Percentiles rank a stretch among this genome's conserved stretches.
Conservation (phyloP, 2,888 invertebrate genomes). For the Ellobium chinense region DNA sequence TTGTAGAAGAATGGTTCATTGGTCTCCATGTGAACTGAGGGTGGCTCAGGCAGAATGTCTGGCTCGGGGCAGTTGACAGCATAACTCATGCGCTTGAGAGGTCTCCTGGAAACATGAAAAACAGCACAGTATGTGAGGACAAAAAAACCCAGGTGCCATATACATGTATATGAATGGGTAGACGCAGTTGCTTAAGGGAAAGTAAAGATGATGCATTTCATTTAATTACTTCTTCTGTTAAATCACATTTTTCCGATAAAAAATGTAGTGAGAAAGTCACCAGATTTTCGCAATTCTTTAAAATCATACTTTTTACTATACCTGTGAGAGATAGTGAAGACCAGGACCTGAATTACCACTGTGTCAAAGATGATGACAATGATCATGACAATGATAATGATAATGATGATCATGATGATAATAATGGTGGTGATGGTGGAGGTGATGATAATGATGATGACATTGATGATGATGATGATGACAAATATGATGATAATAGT, state of each 20-base stretch:
- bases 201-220: no score
- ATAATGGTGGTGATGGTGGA: neutral
- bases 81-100: constrained; percentile 66
- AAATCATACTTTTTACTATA: neutral
- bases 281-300: neutral
- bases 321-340: neutral
- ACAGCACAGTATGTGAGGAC: no score
- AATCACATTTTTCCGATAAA: neutral
- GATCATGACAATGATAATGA: neutral
- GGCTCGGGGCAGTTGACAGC: constrained; percentile 67
- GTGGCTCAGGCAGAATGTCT: constrained; percentile 67
- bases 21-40: constrained; percentile 72
- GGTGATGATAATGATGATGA: no score
- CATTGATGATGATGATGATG: no score
- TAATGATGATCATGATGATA: neutral
- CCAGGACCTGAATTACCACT: neutral
- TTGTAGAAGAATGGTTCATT: constrained; percentile 77
- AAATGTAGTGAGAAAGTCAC: neutral
- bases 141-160: no score
- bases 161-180: no score
- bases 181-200: no score
- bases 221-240: neutral
- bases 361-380: neutral
- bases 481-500: no score
- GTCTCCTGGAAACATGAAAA: constrained; percentile 57